Evolutionary conservation across 2,888 invertebrate species (phyloP), one percentile per base, ranked within the genome.

Genomic region (Hemicrepidius hirtus): DNA sequence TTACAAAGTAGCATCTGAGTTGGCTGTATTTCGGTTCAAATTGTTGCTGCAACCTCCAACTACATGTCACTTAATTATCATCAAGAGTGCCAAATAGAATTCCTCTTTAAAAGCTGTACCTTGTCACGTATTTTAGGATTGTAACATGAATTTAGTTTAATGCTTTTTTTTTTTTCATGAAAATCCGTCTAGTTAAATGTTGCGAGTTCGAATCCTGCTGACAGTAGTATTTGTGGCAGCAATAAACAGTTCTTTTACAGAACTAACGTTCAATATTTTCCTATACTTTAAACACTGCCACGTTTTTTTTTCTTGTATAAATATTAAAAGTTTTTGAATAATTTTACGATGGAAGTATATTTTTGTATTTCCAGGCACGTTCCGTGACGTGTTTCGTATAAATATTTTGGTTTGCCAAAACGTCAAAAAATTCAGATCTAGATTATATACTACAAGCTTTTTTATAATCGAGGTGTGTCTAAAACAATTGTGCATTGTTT

Each of bases 401-500:
- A 53, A 53, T n/a, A 53, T 53, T 20, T 24, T 3, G 24, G 9
- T 50, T 24, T 50, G 50, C 50, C 3, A 50, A 24, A 50, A 21
- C n/a, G 2, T 5, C 50, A 24, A 18, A 24, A 10, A 46, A n/a
- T 21, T 24, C 21, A 32, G n/a, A 28, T 53, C 13, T 53, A 53
- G 53, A 53, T 53, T 49, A 49, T 21, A n/a, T 21, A 16, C 21
- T 21, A 28, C 13, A 2, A 32, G 16, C 53, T 28, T 44, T 32
- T 3, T 40, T 41, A 10, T 21, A 24, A 53, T 28, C 7, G n/a
- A 32, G 53, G 53, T 13, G 53, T 53, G 53, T 16, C 50, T 24
- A 6, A 24, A 18, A 24, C 24, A 12, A 50, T 50, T 50, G 50
- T 50, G 50, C 24, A 50, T 50, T 50, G 50, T 50, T 46, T 20